These are phyloP conservation scores for Myotis vivesi DNA, from an alignment of 2,797 vertebrate genomes.

Conservation along the genomic window DNA sequence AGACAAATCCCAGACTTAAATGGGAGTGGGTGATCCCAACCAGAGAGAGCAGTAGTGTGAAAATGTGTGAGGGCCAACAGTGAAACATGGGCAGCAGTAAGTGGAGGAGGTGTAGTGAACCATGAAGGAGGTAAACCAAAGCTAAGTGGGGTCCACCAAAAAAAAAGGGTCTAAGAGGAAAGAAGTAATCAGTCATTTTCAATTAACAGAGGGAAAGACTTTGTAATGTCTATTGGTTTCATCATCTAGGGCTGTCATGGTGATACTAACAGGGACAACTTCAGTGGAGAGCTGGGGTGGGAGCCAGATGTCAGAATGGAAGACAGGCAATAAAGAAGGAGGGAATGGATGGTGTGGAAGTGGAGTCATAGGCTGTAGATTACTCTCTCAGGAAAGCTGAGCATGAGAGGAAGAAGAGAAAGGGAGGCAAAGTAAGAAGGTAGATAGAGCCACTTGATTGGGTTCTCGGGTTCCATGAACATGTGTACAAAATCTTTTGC, in stretches of 20 bases:
- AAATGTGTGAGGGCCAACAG: background rate
- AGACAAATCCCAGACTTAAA: background rate
- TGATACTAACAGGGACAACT: background rate
- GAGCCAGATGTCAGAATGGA: accelerated
- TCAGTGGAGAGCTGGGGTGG: background rate
- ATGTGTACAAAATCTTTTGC: background rate
- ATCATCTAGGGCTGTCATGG: background rate
- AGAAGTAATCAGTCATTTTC: background rate
- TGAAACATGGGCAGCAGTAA: background rate
- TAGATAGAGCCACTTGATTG: background rate
- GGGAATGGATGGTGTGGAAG: accelerated
- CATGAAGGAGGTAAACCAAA: background rate
- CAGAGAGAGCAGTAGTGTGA: background rate
- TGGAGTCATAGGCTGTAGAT: background rate
- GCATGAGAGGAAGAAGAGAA: background rate
- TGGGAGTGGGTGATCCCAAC: background rate
- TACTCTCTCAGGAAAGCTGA: background rate
- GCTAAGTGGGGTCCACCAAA: background rate
- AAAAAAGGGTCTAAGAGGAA: background rate
- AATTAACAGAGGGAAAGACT: background rate
- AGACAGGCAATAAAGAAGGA: background rate
- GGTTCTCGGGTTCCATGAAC: background rate
- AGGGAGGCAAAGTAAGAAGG: background rate
- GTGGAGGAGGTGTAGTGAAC: background rate
- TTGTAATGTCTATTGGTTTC: background rate